Evolutionary conservation across 2,888 invertebrate species (phyloP).

Genomic region (Opisthograptis luteolata): DNA sequence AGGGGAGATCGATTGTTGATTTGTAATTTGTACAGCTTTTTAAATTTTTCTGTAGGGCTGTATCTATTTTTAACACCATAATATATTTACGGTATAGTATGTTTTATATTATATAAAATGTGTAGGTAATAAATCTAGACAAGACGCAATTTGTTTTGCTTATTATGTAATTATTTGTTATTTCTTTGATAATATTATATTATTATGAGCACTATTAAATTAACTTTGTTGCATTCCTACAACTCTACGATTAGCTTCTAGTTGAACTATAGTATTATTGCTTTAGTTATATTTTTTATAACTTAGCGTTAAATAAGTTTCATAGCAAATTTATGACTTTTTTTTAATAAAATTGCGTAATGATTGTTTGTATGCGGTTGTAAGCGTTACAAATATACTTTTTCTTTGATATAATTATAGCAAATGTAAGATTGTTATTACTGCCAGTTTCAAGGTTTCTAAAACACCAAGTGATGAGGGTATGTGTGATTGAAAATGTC

Average conservation of each 20-base stretch:
- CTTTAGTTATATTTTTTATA: conserved; percentile 57
- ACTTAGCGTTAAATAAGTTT: conserved; percentile 59
- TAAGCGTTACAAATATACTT: conserved; percentile 47
- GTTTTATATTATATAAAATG: too few species aligned
- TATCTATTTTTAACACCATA: conserved; percentile 18
- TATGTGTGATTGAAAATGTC: conserved; percentile 60
- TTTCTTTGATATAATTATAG: conserved; percentile 36
- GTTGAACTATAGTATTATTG: conserved; percentile 49
- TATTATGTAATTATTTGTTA: background rate
- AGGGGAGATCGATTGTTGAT: conserved; percentile 45
- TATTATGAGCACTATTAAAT: background rate
- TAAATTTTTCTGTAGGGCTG: conserved; percentile 37
- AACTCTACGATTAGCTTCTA: conserved; percentile 43
- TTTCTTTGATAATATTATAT: background rate
- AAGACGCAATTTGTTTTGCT: background rate
- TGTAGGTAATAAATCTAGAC: too few species aligned
- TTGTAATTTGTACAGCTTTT: conserved; percentile 40
- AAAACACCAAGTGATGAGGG: conserved; percentile 69
- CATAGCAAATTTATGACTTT: conserved; percentile 67
- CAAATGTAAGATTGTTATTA: conserved; percentile 58
- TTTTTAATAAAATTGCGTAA: conserved; percentile 50
- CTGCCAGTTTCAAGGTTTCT: conserved; percentile 79
- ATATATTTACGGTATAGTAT: too few species aligned
- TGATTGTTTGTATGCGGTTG: conserved; percentile 57
- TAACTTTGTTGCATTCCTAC: conserved; percentile 48